phyloP scores from a whole-genome alignment of 2,797 vertebrate genomes.

The Tenualosa ilisha region DNA sequence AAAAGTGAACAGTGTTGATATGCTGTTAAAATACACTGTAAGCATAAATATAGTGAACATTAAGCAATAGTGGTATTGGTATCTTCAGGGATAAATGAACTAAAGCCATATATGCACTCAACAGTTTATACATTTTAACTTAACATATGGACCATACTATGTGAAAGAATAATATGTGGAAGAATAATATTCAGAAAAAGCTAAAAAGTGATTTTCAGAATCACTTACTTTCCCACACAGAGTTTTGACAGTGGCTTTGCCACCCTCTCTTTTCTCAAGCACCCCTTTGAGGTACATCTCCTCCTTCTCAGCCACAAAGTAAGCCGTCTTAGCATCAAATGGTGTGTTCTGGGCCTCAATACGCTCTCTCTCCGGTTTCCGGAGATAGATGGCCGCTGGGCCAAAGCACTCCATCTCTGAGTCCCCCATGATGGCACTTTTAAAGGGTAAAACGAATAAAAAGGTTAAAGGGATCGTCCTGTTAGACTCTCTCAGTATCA shows the following conservation, averaged over 20 bases:
- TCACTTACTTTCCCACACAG: slow-evolving; percentile 75
- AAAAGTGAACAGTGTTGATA: not conserved
- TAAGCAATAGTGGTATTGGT: too few relatives aligned
- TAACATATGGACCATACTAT: not conserved
- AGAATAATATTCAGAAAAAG: not conserved
- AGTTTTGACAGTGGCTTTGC: slow-evolving; percentile 84
- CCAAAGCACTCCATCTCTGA: slow-evolving; percentile 83
- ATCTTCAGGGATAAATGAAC: too few relatives aligned
- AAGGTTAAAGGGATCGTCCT: too few relatives aligned
- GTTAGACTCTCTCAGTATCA: too few relatives aligned
- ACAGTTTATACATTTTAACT: too few relatives aligned
- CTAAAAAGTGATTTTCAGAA: not conserved
- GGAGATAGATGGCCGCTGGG: slow-evolving; percentile 78
- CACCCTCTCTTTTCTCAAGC: slow-evolving; percentile 76
- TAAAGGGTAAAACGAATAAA: too few relatives aligned
- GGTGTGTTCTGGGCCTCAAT: slow-evolving; percentile 84
- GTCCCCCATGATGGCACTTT: slow-evolving; percentile 78
- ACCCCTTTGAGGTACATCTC: slow-evolving; percentile 83
- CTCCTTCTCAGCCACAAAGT: slow-evolving; percentile 77
- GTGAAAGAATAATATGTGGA: too few relatives aligned
- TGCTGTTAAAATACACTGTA: too few relatives aligned
- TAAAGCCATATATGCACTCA: too few relatives aligned
- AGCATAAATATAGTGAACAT: too few relatives aligned
- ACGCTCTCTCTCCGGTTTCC: slow-evolving; percentile 84
- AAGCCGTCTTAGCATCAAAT: slow-evolving; percentile 84